A percentile compares a stretch with the other conserved stretches of the same genome.
These are phyloP conservation scores for Chiloscyllium plagiosum DNA, from an alignment of 2,113 vertebrate species.

Conservation along the genomic window DNA sequence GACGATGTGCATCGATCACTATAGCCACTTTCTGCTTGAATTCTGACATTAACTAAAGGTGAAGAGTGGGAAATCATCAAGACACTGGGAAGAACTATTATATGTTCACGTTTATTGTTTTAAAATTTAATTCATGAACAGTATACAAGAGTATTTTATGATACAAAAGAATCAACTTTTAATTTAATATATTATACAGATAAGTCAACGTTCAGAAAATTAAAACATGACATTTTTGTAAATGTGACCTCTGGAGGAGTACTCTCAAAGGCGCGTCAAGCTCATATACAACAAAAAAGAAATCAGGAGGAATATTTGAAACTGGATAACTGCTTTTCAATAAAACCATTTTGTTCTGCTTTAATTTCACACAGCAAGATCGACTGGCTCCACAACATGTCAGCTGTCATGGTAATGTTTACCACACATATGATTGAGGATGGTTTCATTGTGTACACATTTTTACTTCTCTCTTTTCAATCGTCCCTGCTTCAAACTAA, in stretches of 20 bases:
- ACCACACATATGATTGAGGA: background rate
- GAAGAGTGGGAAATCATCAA: background rate
- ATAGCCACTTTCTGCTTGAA: background rate
- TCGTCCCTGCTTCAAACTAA: background rate
- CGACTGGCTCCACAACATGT: background rate
- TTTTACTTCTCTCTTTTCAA: background rate
- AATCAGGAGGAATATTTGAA: conserved; percentile 21
- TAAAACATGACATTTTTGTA: background rate
- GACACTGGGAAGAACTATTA: background rate
- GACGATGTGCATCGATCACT: background rate
- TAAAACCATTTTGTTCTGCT: background rate
- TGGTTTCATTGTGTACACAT: background rate
- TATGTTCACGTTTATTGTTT: conserved; percentile 18
- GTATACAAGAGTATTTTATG: conserved; percentile 36
- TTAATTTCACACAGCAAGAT: background rate
- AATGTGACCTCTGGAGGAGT: background rate
- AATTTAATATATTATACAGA: conserved; percentile 21
- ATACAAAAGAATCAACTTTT: conserved; percentile 33
- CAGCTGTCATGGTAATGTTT: background rate
- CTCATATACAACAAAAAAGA: no score
- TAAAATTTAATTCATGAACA: conserved; percentile 25
- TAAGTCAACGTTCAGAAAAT: background rate
- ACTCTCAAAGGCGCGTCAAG: background rate
- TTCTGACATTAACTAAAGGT: background rate
- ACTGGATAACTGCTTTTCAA: background rate